Conservation (phyloP, 1,140 invertebrate species). For the Eupeodes corollae region DNA sequence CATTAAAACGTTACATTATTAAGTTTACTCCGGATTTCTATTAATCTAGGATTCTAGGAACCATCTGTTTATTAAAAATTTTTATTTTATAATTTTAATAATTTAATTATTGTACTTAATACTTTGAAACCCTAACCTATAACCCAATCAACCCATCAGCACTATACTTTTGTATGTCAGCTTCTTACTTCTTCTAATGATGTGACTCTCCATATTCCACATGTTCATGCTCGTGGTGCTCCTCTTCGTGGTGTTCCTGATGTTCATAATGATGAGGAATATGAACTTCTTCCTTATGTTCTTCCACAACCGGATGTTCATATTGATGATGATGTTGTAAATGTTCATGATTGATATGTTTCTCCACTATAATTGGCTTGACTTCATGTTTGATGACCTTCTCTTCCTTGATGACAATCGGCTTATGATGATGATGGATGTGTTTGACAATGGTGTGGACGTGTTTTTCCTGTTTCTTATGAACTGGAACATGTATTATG, state of each 20-base stretch:
- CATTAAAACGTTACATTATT: no score
- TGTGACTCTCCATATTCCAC: not conserved
- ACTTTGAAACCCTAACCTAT: no score
- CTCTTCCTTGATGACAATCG: constrained; percentile 33
- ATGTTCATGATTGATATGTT: constrained; percentile 20
- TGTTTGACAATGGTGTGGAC: constrained; percentile 32
- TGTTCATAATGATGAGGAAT: constrained; percentile 12
- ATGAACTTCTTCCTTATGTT: constrained; percentile 13
- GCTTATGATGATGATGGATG: constrained; percentile 35
- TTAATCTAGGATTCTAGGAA: no score
- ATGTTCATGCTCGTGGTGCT: not conserved
- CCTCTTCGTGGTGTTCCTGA: not conserved
- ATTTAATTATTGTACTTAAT: no score
- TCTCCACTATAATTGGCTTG: constrained; percentile 19
- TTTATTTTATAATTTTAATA: no score
- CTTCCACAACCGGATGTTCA: constrained; percentile 11
- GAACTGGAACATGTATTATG: constrained; percentile 33
- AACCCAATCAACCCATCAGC: no score
- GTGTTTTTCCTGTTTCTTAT: constrained; percentile 35
- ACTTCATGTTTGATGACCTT: constrained; percentile 33
- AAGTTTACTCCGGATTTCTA: no score
- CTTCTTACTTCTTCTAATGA: not conserved
- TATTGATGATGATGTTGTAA: constrained; percentile 31
- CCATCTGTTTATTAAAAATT: no score
- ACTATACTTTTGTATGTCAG: no score